Base-by-base conservation (phyloP, 1,140 invertebrate genomes). In the Heliconius congener region DNA sequence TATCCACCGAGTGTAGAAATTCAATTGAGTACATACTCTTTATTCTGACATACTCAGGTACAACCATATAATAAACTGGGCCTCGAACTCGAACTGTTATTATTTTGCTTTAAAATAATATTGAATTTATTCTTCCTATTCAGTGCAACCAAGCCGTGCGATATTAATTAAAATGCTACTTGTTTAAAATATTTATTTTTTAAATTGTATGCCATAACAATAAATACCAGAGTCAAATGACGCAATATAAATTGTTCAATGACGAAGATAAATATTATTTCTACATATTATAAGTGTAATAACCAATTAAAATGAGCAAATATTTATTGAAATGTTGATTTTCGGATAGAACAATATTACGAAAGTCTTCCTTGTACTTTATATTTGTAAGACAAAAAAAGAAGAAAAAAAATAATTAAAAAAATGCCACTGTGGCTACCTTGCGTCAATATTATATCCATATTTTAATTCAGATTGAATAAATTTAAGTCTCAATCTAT, bases 281-380 rank as follows among this genome's bases (percentile, higher is more conserved):
- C 70, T 71, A 18, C 70, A 34, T 11, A 9, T 60, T 60, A 66
- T 30, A 66, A 30, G 37, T 39, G 71, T 72, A 71, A 37, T 71
- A 34, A 72, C 71, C 19, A 72, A 42, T 72, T 42, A 72, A 39
- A 39, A 39, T 42, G 37, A 72, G 37, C 9, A 72, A 72, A 42
- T 72, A 72, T 39, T 72, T n/a, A 72, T n/a, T 19, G 19, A n/a
- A 72, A 72, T 72, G 19, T 72, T 72, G 71, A 72, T 72, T 72
- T 72, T 72, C 42, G 37, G 71, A 23, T 16, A 66, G 27, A 66
- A 13, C 8, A 13, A 66, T 30, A 66, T 66, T 30, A 1, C 27
- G 60, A 66, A 66, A 13, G 60, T 66, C 60, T 66, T 66, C 60
- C 60, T 11, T 27, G 27, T 66, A 66, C 27, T 27, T 66, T 27